A percentile compares a stretch with the other conserved stretches of the same genome.
These are phyloP conservation scores for Crossocerus cetratus DNA, from an alignment of 2,888 invertebrate genomes.

Conservation along the genomic window DNA sequence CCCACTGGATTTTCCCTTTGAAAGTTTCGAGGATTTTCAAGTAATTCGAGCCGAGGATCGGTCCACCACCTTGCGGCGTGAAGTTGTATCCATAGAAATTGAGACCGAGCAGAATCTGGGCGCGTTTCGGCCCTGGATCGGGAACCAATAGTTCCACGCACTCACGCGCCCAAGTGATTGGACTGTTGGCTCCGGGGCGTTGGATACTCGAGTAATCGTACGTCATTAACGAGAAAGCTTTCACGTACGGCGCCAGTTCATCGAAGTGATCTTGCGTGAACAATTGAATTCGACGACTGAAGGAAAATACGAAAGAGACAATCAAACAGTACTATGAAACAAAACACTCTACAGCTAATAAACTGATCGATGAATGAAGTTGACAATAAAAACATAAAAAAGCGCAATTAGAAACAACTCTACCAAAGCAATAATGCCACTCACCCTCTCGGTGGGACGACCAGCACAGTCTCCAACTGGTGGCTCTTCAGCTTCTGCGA, in stretches of 20 bases:
- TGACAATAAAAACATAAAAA: no score
- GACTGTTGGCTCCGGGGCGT: constrained; percentile 93
- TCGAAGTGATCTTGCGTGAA: constrained; percentile 88
- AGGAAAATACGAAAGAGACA: constrained; percentile 4
- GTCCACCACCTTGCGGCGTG: constrained; percentile 88
- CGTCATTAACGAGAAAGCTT: constrained; percentile 96
- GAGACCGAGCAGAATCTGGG: constrained; percentile 91
- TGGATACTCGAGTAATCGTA: constrained; percentile 93
- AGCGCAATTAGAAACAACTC: no score
- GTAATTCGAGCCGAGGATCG: constrained; percentile 89
- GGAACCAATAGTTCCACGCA: constrained; percentile 88
- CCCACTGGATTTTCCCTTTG: constrained; percentile 88
- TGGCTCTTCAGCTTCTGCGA: constrained; percentile 77
- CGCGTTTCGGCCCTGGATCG: constrained; percentile 80
- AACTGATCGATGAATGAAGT: no score
- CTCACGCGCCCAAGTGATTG: constrained; percentile 87
- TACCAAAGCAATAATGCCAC: not conserved
- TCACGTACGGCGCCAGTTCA: constrained; percentile 86
- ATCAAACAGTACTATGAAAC: no score
- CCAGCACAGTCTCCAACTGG: constrained; percentile 83
- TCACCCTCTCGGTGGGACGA: constrained; percentile 87
- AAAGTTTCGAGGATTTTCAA: constrained; percentile 85
- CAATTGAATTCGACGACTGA: constrained; percentile 78
- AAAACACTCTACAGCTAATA: no score
- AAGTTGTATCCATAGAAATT: constrained; percentile 97